Evolutionary conservation across 2,888 invertebrate species (phyloP), one percentile per base, ranked within the genome.

Genomic region (Nemotelus pantherinus): DNA sequence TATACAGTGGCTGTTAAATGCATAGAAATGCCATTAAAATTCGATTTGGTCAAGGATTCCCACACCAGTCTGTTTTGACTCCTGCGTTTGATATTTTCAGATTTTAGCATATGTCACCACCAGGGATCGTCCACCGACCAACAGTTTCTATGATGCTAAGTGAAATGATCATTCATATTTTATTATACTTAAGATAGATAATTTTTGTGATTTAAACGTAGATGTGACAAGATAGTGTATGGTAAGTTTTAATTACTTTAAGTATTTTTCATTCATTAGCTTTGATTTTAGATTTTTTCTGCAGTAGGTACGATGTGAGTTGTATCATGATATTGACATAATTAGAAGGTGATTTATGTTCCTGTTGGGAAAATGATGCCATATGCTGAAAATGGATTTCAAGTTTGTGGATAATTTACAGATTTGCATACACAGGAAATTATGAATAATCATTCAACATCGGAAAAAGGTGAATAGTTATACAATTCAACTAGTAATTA

Each of bases 21-120:
- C 6, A 50, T 50, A 50, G 9, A 9, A 9, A 50, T 50, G 9
- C 6, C 50, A 50, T 7, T 50, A 50, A 63, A 41, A 63, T 41
- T 63, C 43, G 63, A 39, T 41, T 63, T 63, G 63, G 63, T 63
- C 63, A 63, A 63, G 63, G 63, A 25, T 63, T 63, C 39, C 63
- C 7, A 63, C 63, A 63, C 25, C 25, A 39, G 43, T 43, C 9
- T 63, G 9, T 41, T 44, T 43, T 41, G 43, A 39, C 63, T 3
- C 39, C 43, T 63, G 63, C 9, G 50, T 50, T 5, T 9, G 50
- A 50, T 50, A 50, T 50, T 50, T 50, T 50, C 50, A 50, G 6
- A 50, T 5, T 50, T 25, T 25, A 25, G 25, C 25, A 25, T 25
- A 25, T 25, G 25, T 25, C 25, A 25, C 50, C 50, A 5, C 50